A percentile compares a stretch with the other conserved stretches of the same genome.
phyloP scores from a whole-genome alignment of 2,888 invertebrate species.

The Abrostola triplasia region DNA sequence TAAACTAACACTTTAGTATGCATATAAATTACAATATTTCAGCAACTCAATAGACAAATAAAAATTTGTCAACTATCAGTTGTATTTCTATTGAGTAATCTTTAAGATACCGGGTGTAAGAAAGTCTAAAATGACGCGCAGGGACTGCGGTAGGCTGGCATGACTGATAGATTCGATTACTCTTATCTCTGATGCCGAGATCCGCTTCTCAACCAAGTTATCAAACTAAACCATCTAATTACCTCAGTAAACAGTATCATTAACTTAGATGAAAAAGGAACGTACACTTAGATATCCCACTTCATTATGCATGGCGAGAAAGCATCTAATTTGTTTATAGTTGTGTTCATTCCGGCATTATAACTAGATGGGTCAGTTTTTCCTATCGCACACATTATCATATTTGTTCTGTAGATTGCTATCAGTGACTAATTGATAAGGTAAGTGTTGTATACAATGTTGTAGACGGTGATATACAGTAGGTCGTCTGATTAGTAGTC shows the following conservation, averaged over 20 bases:
- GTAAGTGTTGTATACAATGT: conserved; percentile 27
- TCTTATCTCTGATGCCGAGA: not conserved
- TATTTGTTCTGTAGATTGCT: conserved; percentile 43
- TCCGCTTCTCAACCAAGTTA: not conserved
- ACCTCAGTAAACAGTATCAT: not conserved
- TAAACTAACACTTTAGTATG: no score
- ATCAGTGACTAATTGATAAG: conserved; percentile 53
- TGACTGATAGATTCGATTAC: not conserved
- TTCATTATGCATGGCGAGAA: conserved; percentile 34
- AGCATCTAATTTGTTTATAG: conserved; percentile 44
- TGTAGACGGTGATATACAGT: not conserved
- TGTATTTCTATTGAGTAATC: no score
- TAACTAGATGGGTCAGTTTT: conserved; percentile 51
- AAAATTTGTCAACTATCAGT: no score
- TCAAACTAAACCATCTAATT: not conserved
- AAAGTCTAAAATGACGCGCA: not conserved
- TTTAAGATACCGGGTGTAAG: no score
- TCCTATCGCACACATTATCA: conserved; percentile 30
- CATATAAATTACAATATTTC: no score
- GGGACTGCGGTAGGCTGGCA: not conserved
- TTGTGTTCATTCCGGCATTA: conserved; percentile 47
- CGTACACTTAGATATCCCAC: conserved; percentile 4
- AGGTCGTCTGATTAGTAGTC: no score
- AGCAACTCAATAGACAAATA: no score
- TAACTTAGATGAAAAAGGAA: conserved; percentile 1